Evolutionary conservation across 2,797 vertebrate species (phyloP), one percentile per base, ranked within the genome.

Genomic region (Parotocinclus haroldoi): DNA sequence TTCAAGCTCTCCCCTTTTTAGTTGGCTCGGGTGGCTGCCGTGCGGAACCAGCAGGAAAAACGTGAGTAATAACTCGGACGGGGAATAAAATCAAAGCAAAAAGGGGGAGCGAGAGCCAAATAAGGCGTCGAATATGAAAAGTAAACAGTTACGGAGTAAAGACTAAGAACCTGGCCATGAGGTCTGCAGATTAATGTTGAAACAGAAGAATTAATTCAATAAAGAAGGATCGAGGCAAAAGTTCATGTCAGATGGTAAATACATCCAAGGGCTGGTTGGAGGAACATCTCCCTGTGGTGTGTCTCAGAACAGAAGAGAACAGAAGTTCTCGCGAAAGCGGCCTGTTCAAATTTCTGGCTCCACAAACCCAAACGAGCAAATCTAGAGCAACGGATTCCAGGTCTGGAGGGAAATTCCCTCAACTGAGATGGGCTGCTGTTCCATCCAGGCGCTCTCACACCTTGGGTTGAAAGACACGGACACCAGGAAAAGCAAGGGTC

Each of bases 31-130:
- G 59, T 44, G 68, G 77, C 80, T 78, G 79, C 75, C 76, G 79
- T 66, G 62, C 66, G 72, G 78, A 83, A 77, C 82, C 72, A 61
- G 72, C 66, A 82, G 82, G 80, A 77, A 73, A 74, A 84, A 84
- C 68, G 72, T 82, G 83, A 84, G 83, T 72, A 80, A 80, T 84
- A 81, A 80, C 73, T 69, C 58, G 60, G 68, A 63, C 61, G 39
- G 63, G 46, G 75, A 78, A 81, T 77, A 73, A n/a, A 81, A 81
- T 74, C 50, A 65, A 68, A 78, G 62, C 18, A 38, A 14, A 7
- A 46, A 36, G 14, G 9, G n/a, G 37, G n/a, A 17, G 59, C 12
- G 12, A 11, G 42, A 52, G 53, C 45, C 39, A 64, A 76, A 64
- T 60, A 71, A 72, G 71, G 73, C 69, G 51, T 68, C 64, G 66